Evolutionary conservation across 2,113 vertebrate genomes (phyloP).

Genomic region (Ceratotherium simum): DNA sequence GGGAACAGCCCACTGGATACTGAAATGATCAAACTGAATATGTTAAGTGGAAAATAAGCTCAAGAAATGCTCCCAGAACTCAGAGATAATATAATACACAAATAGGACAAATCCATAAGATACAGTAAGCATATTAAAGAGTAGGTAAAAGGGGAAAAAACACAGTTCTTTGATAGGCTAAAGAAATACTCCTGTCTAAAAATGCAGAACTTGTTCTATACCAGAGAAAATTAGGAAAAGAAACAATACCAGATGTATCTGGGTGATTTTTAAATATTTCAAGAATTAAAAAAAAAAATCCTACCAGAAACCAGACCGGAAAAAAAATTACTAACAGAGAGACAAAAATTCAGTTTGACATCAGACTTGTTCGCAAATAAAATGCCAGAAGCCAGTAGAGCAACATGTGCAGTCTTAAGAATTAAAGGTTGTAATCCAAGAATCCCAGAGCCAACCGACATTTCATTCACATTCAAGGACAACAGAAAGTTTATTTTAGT

Average conservation of each 20-base stretch:
- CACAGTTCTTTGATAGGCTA: neutral
- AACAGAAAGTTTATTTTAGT: neutral
- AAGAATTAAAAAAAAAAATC: neutral
- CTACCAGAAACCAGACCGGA: constrained; percentile 11
- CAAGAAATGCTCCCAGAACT: neutral
- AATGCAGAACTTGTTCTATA: neutral
- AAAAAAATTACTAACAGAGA: neutral
- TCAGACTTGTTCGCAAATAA: constrained; percentile 36
- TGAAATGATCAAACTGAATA: neutral
- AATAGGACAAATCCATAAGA: neutral
- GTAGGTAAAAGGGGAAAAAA: neutral
- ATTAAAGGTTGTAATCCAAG: constrained; percentile 13
- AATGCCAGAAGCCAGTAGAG: constrained; percentile 3
- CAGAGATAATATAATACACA: neutral
- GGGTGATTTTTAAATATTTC: constrained; percentile 14
- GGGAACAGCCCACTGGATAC: neutral
- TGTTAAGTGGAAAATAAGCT: neutral
- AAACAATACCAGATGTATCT: neutral
- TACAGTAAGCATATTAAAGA: neutral
- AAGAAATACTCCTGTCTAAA: neutral
- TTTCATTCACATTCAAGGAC: neutral
- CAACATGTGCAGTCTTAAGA: neutral
- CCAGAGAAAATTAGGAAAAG: constrained; percentile 18
- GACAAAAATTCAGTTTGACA: constrained; percentile 37
- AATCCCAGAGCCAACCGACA: neutral